A percentile compares a stretch with the other conserved stretches of the same genome.
These are phyloP conservation scores for Paramisgurnus dabryanus DNA, from an alignment of 2,113 vertebrate genomes.

Conservation along the genomic window DNA sequence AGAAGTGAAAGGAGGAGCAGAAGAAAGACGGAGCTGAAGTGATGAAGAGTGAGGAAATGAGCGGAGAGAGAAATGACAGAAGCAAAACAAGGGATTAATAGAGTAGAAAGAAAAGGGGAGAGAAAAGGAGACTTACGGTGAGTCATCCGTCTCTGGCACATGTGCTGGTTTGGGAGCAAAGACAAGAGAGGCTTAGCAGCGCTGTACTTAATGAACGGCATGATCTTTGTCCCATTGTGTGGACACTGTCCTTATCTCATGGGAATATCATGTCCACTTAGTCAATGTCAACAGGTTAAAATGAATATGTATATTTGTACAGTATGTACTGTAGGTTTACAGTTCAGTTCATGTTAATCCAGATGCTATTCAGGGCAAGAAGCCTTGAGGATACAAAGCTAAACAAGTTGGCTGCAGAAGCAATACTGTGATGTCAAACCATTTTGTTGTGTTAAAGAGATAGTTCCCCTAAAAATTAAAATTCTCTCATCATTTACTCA, in stretches of 20 bases:
- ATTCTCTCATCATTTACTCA: no score
- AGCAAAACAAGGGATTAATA: slow-evolving; percentile 7
- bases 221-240: slow-evolving; percentile 15
- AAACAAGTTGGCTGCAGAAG: no score
- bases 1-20: background rate
- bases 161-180: background rate
- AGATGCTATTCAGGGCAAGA: no score
- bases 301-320: no score
- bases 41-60: slow-evolving; percentile 11
- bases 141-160: slow-evolving; percentile 27
- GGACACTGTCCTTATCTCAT: background rate
- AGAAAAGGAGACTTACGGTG: slow-evolving; percentile 14
- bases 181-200: background rate
- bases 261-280: background rate
- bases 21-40: background rate
- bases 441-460: no score
- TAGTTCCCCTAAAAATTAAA: no score
- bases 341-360: background rate
- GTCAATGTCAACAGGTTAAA: background rate
- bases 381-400: no score
- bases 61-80: slow-evolving; percentile 17
- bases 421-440: background rate
- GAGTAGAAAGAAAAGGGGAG: background rate
- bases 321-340: background rate
- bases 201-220: background rate